Evolutionary conservation across 2,797 vertebrate genomes (phyloP).

Genomic region (Diplodus puntazzo): DNA sequence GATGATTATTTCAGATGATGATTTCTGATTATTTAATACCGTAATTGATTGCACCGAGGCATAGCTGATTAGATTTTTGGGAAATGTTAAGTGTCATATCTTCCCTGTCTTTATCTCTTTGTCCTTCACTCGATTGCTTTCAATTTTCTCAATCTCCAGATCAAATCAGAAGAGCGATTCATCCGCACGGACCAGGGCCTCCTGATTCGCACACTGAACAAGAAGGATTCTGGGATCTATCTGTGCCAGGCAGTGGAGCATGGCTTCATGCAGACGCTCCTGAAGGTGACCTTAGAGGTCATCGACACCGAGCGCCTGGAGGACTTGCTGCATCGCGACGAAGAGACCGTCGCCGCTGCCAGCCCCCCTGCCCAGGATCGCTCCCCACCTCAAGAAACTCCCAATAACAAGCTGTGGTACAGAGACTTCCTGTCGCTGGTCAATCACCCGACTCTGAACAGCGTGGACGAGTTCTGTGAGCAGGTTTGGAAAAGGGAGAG

Average conservation of each 20-base stretch:
- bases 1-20: conserved; percentile 6
- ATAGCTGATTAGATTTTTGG: neutral
- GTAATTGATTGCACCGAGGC: neutral
- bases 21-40: conserved; percentile 13
- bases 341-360: conserved; percentile 80
- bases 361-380: conserved; percentile 82
- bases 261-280: conserved; percentile 95
- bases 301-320: conserved; percentile 95
- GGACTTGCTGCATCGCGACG: conserved; percentile 91
- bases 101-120: conserved; percentile 12
- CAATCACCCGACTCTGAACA: conserved; percentile 96
- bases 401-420: conserved; percentile 96
- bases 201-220: conserved; percentile 90
- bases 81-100: conserved; percentile 16
- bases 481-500: conserved; percentile 98
- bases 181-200: conserved; percentile 95
- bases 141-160: conserved; percentile 76
- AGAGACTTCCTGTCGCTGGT: conserved; percentile 98
- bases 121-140: conserved; percentile 1
- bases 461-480: conserved; percentile 98
- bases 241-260: conserved; percentile 97
- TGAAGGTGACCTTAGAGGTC: conserved; percentile 94
- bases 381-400: conserved; percentile 85
- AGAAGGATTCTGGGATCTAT: conserved; percentile 92
- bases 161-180: conserved; percentile 90